Evolutionary conservation across 2,113 vertebrate genomes (phyloP).

Genomic region (Zosterops borbonicus): DNA sequence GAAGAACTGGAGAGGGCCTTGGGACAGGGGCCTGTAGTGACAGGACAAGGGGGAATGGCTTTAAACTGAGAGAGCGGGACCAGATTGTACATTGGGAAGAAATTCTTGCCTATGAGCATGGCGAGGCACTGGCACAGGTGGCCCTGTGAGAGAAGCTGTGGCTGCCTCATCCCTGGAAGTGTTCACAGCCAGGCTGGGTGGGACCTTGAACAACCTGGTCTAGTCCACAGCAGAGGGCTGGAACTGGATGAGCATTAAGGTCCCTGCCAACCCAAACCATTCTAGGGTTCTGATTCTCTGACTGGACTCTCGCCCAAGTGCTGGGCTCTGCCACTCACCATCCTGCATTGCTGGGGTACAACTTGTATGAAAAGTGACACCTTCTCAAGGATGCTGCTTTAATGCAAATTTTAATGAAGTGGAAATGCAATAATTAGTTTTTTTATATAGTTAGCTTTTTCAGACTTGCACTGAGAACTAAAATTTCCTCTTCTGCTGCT

Average conservation of each 20-base stretch:
- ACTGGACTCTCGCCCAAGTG: background rate
- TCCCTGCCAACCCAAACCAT: background rate
- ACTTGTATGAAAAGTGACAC: background rate
- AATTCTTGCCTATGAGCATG: background rate
- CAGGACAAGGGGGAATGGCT: background rate
- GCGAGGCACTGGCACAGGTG: background rate
- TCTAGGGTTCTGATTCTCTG: background rate
- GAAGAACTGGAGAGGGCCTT: background rate
- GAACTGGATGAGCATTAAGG: background rate
- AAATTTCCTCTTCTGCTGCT: background rate
- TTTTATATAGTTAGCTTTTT: background rate
- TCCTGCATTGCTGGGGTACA: fast-evolving
- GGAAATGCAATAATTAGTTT: background rate
- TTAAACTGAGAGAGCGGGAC: background rate
- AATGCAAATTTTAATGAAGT: background rate
- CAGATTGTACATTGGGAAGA: background rate
- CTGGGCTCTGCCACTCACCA: background rate
- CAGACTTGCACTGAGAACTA: background rate
- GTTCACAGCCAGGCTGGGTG: fast-evolving
- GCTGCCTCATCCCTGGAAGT: background rate
- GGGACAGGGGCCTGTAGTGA: background rate
- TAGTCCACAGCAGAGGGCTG: background rate
- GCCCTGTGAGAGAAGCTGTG: background rate
- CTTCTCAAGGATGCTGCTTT: background rate
- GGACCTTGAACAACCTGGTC: background rate